A percentile compares a stretch with the other conserved stretches of the same genome.
These are phyloP conservation scores for Callorhinus ursinus DNA, from an alignment of 2,113 vertebrate species.

Conservation along the genomic window DNA sequence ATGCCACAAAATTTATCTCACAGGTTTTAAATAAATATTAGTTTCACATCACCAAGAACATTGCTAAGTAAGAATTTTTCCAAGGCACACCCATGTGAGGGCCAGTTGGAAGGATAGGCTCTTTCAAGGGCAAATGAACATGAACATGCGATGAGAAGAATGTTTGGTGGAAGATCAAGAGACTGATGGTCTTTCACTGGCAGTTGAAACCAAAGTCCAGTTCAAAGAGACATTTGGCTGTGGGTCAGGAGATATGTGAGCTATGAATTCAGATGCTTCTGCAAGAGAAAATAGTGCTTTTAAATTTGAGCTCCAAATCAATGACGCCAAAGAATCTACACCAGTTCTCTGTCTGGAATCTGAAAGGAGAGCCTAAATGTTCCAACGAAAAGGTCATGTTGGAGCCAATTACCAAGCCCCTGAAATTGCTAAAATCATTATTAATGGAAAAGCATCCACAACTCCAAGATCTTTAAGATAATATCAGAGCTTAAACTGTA, in stretches of 20 bases:
- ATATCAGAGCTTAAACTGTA: background rate
- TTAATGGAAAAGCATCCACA: conserved; percentile 16
- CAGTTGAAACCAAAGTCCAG: conserved; percentile 60
- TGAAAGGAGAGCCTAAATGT: conserved; percentile 55
- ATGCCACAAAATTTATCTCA: conserved; percentile 10
- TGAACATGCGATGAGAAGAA: conserved; percentile 4
- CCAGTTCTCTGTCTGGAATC: conserved; percentile 47
- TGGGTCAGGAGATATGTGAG: conserved; percentile 35
- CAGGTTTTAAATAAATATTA: conserved; percentile 48
- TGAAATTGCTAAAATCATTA: conserved; percentile 36
- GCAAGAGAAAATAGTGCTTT: conserved; percentile 51
- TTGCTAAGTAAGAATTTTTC: conserved; percentile 55
- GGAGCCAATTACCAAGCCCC: conserved; percentile 20
- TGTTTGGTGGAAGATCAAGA: background rate
- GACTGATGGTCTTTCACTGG: background rate
- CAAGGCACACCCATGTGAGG: background rate
- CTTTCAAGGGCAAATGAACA: conserved; percentile 54
- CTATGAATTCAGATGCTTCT: conserved; percentile 60
- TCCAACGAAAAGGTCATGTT: conserved; percentile 52
- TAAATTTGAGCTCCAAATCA: conserved; percentile 66
- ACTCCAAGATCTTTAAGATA: conserved; percentile 31
- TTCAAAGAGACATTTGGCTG: conserved; percentile 65
- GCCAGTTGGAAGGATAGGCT: background rate
- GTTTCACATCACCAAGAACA: background rate
- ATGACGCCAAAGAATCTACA: conserved; percentile 29